phyloP scores from a whole-genome alignment of 2,113 vertebrate species.

The Alces alces region DNA sequence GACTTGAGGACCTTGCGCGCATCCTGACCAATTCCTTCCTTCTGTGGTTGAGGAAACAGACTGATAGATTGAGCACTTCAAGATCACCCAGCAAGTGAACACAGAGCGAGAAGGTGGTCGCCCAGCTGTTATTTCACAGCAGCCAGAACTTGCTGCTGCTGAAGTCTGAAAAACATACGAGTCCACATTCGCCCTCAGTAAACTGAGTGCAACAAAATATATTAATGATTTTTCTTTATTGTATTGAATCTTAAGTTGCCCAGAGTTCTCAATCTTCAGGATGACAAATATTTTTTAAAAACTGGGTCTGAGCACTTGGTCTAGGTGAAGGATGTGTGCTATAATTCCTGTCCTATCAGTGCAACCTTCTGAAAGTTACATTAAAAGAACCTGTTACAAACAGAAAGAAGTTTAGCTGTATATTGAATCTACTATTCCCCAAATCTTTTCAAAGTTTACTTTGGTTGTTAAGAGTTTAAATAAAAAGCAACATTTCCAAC shows the following conservation, averaged over 20 bases:
- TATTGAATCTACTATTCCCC: neutral
- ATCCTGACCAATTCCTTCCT: neutral
- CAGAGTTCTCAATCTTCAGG: neutral
- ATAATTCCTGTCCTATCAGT: neutral
- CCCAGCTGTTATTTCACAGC: too few relatives aligned
- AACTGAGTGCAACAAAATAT: neutral
- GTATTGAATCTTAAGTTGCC: neutral
- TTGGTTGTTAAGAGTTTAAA: neutral
- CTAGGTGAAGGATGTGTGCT: neutral
- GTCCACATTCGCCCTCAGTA: neutral
- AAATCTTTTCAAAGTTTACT: neutral
- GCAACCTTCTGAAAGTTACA: neutral
- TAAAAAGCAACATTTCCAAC: neutral
- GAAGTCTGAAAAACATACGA: neutral
- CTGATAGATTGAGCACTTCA: neutral
- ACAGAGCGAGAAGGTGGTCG: neutral
- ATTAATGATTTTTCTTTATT: neutral
- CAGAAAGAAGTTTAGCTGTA: neutral
- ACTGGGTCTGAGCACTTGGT: neutral
- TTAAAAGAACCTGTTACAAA: neutral
- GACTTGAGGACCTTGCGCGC: neutral
- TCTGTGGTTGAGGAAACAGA: neutral
- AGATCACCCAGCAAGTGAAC: neutral
- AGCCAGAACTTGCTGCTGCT: neutral
- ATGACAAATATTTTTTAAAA: neutral